Conservation (phyloP, 2,888 invertebrate genomes). For the Tetramorium bicarinatum region DNA sequence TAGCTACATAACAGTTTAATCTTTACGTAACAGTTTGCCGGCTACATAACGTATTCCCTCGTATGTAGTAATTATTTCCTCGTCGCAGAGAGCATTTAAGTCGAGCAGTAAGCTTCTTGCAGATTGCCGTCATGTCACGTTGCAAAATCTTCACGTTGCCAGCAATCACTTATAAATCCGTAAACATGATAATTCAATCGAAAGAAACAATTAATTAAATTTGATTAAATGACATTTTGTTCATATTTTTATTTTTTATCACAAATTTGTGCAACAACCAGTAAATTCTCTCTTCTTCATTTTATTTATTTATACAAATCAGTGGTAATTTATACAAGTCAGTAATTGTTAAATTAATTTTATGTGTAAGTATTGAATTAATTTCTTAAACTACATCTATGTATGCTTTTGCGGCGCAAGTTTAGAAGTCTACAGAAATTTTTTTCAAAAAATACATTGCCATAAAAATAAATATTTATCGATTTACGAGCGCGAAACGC, state of each 20-base stretch:
- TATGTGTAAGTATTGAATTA: not conserved
- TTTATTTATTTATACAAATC: not conserved
- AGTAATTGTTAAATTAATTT: not conserved
- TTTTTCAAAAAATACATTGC: not conserved
- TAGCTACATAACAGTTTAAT: constrained; percentile 47
- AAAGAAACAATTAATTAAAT: not conserved
- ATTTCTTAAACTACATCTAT: not conserved
- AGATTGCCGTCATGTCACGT: constrained; percentile 20
- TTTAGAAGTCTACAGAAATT: not conserved
- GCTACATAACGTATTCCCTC: constrained; percentile 30
- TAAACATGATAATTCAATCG: not conserved
- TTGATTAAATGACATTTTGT: not conserved
- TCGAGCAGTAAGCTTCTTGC: constrained; percentile 19
- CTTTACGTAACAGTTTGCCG: constrained; percentile 46
- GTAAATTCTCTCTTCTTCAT: not conserved
- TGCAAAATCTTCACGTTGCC: constrained; percentile 11
- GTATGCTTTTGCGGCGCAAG: not conserved
- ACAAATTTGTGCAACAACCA: not conserved
- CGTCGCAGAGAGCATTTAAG: constrained; percentile 10
- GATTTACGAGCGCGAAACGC: no score
- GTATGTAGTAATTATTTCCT: constrained; percentile 36
- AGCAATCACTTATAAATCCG: not conserved
- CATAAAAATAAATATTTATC: not conserved
- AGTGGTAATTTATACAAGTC: not conserved
- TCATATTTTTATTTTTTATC: not conserved